These are phyloP conservation scores for Acipenser transmontanus DNA, from an alignment of 2,797 vertebrate species.

Conservation along the genomic window DNA sequence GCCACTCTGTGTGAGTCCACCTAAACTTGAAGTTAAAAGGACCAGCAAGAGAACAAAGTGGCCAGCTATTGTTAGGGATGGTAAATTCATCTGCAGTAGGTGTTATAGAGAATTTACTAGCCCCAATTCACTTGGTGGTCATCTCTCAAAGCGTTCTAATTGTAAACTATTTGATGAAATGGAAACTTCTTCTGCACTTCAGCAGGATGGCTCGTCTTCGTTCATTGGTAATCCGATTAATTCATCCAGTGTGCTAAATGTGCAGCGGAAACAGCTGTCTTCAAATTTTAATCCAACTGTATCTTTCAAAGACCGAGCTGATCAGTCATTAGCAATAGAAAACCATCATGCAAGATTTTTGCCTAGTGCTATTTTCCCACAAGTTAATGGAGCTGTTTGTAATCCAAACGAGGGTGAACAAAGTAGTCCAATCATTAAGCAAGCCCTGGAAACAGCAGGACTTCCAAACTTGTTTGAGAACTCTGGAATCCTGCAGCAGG, in stretches of 20 bases:
- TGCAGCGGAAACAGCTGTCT: conserved; percentile 55
- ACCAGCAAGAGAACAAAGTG: conserved; percentile 77
- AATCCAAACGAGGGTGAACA: conserved; percentile 51
- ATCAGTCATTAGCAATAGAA: conserved; percentile 58
- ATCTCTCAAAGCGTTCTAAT: conserved; percentile 81
- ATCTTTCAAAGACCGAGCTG: conserved; percentile 63
- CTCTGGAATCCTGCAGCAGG: conserved; percentile 47
- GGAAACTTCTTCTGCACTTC: conserved; percentile 67
- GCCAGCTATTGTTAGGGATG: conserved; percentile 87
- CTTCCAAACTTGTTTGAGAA: conserved; percentile 64
- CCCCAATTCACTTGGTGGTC: conserved; percentile 89
- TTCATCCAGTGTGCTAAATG: conserved; percentile 68
- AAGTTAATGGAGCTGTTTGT: conserved; percentile 49
- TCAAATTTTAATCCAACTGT: conserved; percentile 52
- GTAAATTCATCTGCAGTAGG: conserved; percentile 88
- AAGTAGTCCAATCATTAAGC: conserved; percentile 71
- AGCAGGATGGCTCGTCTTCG: conserved; percentile 64
- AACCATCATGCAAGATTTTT: conserved; percentile 55
- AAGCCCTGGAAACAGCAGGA: conserved; percentile 71
- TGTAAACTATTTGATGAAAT: conserved; percentile 83
- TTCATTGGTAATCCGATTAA: conserved; percentile 83
- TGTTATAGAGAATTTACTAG: conserved; percentile 86
- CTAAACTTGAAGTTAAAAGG: conserved; percentile 3
- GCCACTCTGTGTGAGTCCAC: no score
- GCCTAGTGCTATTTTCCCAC: conserved; percentile 57